A percentile compares a stretch with the other conserved stretches of the same genome.
Conservation (phyloP, 2,113 vertebrate genomes). For the Falcunculus frontatus region DNA sequence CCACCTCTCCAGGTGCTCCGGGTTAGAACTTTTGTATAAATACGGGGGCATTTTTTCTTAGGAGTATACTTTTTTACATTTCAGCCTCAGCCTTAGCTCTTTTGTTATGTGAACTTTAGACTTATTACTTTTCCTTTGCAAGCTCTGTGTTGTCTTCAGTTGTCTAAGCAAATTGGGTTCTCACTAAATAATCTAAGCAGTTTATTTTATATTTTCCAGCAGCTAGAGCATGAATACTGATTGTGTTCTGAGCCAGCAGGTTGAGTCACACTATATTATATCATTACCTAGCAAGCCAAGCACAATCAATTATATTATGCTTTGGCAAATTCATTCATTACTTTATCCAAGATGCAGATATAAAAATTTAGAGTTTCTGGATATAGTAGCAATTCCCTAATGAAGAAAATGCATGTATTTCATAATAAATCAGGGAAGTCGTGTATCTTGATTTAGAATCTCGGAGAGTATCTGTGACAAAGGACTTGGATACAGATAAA, state of each 20-base stretch:
- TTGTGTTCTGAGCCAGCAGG: not conserved
- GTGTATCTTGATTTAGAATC: not conserved
- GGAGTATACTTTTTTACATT: not conserved
- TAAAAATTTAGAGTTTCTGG: not conserved
- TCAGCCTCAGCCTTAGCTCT: not conserved
- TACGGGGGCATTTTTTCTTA: not conserved
- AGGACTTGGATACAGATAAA: not conserved
- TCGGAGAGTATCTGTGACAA: not conserved
- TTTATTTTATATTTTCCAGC: conserved; percentile 28
- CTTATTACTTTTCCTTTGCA: not conserved
- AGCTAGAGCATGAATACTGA: not conserved
- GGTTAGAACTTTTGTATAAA: not conserved
- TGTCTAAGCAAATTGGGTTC: conserved; percentile 14
- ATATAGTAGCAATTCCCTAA: not conserved
- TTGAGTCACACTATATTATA: not conserved
- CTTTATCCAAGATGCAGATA: conserved; percentile 12
- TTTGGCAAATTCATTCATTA: not conserved
- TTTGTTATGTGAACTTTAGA: not conserved
- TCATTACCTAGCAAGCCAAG: conserved; percentile 3
- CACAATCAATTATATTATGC: conserved; percentile 3
- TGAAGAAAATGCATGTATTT: not conserved
- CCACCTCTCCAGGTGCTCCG: fast-evolving
- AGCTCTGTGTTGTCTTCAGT: not conserved
- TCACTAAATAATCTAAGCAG: conserved; percentile 31
- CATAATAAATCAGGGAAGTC: not conserved